phyloP scores from a whole-genome alignment of 2,888 invertebrate species.

The Synergus gifuensis region DNA sequence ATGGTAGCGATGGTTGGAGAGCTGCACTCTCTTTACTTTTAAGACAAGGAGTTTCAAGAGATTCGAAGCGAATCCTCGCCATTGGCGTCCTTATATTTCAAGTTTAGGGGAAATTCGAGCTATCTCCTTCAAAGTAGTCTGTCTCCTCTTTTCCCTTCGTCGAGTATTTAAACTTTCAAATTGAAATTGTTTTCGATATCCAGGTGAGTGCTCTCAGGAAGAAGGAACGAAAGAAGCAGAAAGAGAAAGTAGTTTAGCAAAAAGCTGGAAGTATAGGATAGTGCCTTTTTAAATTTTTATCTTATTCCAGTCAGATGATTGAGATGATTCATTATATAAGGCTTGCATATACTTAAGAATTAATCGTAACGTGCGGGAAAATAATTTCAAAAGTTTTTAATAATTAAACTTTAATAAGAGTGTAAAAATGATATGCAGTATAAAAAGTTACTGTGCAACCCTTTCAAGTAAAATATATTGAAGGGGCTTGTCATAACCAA shows the following conservation, averaged over 20 bases:
- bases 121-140: slow-evolving; percentile 50
- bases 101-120: slow-evolving; percentile 73
- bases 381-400: no score
- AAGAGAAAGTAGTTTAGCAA: background rate
- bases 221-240: background rate
- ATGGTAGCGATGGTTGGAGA: slow-evolving; percentile 1
- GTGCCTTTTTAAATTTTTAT: no score
- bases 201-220: slow-evolving; percentile 62
- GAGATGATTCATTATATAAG: no score
- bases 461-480: no score
- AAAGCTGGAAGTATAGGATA: background rate
- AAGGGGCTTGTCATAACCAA: background rate
- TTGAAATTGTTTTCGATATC: slow-evolving; percentile 75
- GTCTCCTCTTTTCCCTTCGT: slow-evolving; percentile 42
- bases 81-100: slow-evolving; percentile 68
- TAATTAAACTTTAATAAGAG: no score
- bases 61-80: slow-evolving; percentile 11
- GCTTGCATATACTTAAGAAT: no score
- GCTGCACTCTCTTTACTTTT: slow-evolving; percentile 13
- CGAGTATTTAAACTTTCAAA: slow-evolving; percentile 74
- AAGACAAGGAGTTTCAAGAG: slow-evolving; percentile 5
- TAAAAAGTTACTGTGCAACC: no score
- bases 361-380: no score
- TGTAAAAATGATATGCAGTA: no score
- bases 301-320: no score